Base-by-base conservation (phyloP, 2,113 vertebrate species). In the Heloderma charlesbogerti region DNA sequence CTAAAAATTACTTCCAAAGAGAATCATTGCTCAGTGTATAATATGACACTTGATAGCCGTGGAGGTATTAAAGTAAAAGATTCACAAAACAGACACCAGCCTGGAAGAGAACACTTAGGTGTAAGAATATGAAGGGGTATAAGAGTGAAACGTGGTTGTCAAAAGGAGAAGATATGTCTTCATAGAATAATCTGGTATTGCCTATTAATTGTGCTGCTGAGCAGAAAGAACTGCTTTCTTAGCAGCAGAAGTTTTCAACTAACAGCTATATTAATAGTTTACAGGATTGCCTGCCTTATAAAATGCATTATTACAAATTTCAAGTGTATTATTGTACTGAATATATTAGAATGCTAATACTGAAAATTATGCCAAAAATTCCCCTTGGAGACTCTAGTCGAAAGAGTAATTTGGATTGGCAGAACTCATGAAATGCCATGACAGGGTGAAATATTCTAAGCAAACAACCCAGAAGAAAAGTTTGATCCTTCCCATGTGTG, bases 31-130 rank as follows among this genome's bases (percentile, higher is more conserved):
- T 37, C 45, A 43, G 10, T 89, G 88, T 67, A 92, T 92, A 94
- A 94, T 37, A 84, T 83, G 81, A 71, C 91, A 91, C 37, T 81
- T 72, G 54, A 90, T 93, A 89, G 85, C 90, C 94, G 89, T 95
- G 89, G 54, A 86, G 67, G 57, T 91, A 66, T 86, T 84, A 90
- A 80, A 57, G 80, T 92, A 90, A 93, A 78, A 66, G 75, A 77
- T 90, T 93, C 86, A 94, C 95, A 95, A 90, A 45, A 27, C 94
- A 95, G 92, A 92, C 93, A 93, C 92, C 20, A 37, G 1, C 20
- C 75, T 94, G 81, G 43, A 84, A 87, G 48, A 87, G 93, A 81
- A 92, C 77, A 81, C 84, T 29, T 48, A 71, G 0, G 31, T 66
- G 31, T 86, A 51, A 37, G 57, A 74, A 9, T 69, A 51, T 25